phyloP scores from a whole-genome alignment of 2,113 vertebrate species.

The Stigmatopora nigra region DNA sequence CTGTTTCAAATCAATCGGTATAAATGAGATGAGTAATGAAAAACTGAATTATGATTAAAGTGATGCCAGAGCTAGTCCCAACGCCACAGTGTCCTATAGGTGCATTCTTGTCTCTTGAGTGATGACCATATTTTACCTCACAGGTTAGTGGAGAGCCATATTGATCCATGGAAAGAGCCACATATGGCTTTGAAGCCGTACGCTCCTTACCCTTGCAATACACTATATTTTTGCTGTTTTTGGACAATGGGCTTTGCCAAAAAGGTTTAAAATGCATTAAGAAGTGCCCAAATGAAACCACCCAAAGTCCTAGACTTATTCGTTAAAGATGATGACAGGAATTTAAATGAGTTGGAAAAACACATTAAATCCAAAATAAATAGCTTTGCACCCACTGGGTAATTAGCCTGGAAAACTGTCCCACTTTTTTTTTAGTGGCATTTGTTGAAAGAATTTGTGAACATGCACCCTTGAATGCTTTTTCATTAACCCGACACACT shows the following conservation, averaged over 20 bases:
- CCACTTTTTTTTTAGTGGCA: conserved; percentile 46
- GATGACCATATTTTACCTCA: too few species aligned
- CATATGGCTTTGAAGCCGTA: too few species aligned
- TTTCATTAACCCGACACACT: conserved; percentile 57
- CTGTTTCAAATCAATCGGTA: too few species aligned
- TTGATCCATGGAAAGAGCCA: too few species aligned
- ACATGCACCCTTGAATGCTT: conserved; percentile 24
- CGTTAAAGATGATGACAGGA: background rate
- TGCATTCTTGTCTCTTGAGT: too few species aligned
- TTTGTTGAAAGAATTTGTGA: conserved; percentile 11
- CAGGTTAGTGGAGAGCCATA: too few species aligned
- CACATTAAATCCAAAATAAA: conserved; percentile 1
- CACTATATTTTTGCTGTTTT: too few species aligned
- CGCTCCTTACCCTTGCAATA: too few species aligned
- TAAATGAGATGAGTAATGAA: too few species aligned
- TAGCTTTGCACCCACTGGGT: conserved; percentile 17
- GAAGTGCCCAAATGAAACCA: background rate
- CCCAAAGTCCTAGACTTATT: background rate
- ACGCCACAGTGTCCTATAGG: too few species aligned
- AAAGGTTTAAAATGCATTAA: background rate
- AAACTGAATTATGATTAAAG: too few species aligned
- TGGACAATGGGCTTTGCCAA: background rate
- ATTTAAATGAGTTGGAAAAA: background rate
- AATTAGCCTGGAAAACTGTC: conserved; percentile 35
- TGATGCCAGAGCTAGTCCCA: too few species aligned